phyloP scores from a whole-genome alignment of 2,888 invertebrate genomes.

The Agriotes lineatus region DNA sequence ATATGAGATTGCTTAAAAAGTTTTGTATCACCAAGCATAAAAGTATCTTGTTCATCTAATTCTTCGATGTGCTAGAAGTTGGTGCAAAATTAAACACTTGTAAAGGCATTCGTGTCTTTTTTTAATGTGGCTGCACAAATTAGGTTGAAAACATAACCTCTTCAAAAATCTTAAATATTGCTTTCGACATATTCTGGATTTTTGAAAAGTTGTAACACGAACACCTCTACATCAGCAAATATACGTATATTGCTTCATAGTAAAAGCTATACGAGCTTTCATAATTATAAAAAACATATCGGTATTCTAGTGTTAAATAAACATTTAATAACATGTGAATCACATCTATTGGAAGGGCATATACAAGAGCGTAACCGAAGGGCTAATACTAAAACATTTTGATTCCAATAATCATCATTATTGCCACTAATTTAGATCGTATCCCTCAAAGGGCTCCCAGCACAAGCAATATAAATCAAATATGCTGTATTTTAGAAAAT shows the following conservation, averaged over 20 bases:
- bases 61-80: conserved; percentile 6
- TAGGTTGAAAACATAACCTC: too few species aligned
- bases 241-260: conserved; percentile 4
- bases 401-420: too few species aligned
- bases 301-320: too few species aligned
- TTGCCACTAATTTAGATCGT: too few species aligned
- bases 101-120: conserved; percentile 13
- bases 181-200: conserved; percentile 1
- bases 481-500: too few species aligned
- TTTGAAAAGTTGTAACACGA: not conserved
- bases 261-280: not conserved
- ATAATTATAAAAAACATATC: too few species aligned
- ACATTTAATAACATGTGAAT: too few species aligned
- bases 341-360: too few species aligned
- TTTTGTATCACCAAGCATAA: conserved; percentile 15
- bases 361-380: too few species aligned
- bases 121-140: not conserved
- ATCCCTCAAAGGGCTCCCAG: too few species aligned
- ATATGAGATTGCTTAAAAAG: conserved; percentile 19
- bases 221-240: conserved; percentile 5
- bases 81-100: conserved; percentile 8
- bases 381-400: too few species aligned
- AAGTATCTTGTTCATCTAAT: not conserved
- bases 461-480: too few species aligned
- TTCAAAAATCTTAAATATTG: conserved; percentile 7